These are phyloP conservation scores for Rhegmatorhina hoffmannsi DNA, from an alignment of 2,113 vertebrate genomes.

Conservation along the genomic window DNA sequence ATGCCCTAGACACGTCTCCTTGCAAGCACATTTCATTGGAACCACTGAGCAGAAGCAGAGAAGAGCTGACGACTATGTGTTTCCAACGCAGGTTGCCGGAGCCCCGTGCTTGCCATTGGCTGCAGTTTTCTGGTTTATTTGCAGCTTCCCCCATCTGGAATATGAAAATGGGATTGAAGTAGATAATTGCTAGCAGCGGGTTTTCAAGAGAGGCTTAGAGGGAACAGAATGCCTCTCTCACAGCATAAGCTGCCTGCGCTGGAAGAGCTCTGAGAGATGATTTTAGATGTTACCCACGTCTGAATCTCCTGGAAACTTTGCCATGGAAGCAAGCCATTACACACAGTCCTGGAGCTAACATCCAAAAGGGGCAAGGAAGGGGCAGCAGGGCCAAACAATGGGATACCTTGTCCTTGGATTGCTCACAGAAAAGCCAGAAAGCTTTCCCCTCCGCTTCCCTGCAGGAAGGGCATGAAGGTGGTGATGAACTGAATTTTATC, in stretches of 20 bases:
- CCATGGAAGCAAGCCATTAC: slow-evolving; percentile 37
- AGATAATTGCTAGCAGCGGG: slow-evolving; percentile 61
- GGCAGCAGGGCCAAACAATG: slow-evolving; percentile 54
- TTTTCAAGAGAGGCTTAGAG: slow-evolving; percentile 46
- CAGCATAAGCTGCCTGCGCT: slow-evolving; percentile 31
- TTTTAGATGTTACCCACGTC: slow-evolving; percentile 67
- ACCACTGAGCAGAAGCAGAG: slow-evolving; percentile 58
- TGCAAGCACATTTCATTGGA: not conserved
- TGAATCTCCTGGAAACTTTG: slow-evolving; percentile 68
- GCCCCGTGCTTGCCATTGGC: slow-evolving; percentile 62
- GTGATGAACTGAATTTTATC: slow-evolving; percentile 72
- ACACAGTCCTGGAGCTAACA: not conserved
- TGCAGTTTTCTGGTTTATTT: slow-evolving; percentile 52
- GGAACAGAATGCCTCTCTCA: slow-evolving; percentile 44
- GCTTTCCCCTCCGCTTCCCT: not conserved
- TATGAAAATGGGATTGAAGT: slow-evolving; percentile 66
- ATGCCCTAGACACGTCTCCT: slow-evolving; percentile 31
- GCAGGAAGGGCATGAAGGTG: slow-evolving; percentile 43
- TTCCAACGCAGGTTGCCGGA: slow-evolving; percentile 22
- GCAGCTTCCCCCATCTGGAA: slow-evolving; percentile 70
- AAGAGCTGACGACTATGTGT: slow-evolving; percentile 50
- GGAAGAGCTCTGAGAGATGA: slow-evolving; percentile 38
- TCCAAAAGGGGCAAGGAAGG: slow-evolving; percentile 25
- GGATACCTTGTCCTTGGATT: slow-evolving; percentile 52
- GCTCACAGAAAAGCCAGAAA: slow-evolving; percentile 12